These are phyloP conservation scores for Marisa cornuarietis DNA, from an alignment of 1,140 invertebrate genomes.

Conservation along the genomic window DNA sequence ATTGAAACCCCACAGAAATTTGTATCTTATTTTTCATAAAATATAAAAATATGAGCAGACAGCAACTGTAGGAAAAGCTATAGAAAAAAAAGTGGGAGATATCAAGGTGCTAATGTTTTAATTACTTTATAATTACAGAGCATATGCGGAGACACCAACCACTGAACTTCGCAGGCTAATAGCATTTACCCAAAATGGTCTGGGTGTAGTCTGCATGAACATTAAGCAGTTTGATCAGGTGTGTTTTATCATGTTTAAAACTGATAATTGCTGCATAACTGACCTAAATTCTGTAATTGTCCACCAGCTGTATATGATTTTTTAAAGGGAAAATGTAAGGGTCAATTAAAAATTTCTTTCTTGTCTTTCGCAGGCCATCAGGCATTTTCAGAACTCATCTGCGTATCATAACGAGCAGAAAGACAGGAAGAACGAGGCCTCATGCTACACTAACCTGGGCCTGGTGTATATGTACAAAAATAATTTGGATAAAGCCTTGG, in stretches of 20 bases:
- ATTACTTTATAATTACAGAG: too few species aligned
- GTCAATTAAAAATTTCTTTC: not conserved
- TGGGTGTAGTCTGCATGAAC: conserved; percentile 19
- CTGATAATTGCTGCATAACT: not conserved
- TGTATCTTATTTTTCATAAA: too few species aligned
- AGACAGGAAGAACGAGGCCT: conserved; percentile 12
- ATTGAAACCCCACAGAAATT: too few species aligned
- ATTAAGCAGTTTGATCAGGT: not conserved
- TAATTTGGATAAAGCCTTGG: conserved; percentile 7
- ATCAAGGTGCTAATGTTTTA: too few species aligned
- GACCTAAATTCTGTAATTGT: too few species aligned
- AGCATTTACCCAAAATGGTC: conserved; percentile 17
- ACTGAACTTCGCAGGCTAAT: conserved; percentile 7
- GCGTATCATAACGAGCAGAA: conserved; percentile 8
- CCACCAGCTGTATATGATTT: too few species aligned
- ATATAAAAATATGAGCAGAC: too few species aligned
- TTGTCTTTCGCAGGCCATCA: conserved; percentile 2
- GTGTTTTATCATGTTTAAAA: not conserved
- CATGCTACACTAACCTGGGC: conserved; percentile 14
- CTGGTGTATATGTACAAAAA: conserved; percentile 19
- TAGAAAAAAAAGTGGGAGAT: too few species aligned
- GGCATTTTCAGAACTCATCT: not conserved
- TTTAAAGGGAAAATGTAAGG: too few species aligned
- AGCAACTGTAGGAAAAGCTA: too few species aligned
- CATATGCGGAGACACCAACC: too few species aligned